Evolutionary conservation across 1,140 invertebrate genomes (phyloP).

Genomic region (Polyergus mexicanus): DNA sequence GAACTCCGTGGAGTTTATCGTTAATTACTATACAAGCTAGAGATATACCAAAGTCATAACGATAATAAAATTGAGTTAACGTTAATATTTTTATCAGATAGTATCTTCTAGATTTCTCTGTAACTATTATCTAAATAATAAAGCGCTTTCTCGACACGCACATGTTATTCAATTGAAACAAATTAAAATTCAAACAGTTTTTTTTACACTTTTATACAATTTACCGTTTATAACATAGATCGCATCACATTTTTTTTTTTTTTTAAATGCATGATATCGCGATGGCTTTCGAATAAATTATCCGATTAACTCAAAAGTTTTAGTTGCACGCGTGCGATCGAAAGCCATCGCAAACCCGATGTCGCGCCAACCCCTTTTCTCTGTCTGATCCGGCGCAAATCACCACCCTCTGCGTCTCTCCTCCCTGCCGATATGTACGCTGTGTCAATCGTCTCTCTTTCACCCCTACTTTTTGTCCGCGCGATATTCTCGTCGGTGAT

Average conservation of each 20-base stretch:
- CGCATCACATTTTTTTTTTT: neutral
- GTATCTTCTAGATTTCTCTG: neutral
- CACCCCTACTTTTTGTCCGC: conserved; percentile 58
- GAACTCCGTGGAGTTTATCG: neutral
- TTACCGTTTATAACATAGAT: neutral
- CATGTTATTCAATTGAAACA: neutral
- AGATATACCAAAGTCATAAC: neutral
- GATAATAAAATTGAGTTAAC: conserved; percentile 18
- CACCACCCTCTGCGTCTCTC: conserved; percentile 18
- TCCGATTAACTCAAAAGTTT: neutral
- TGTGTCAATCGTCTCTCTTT: conserved; percentile 63
- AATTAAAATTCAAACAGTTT: neutral
- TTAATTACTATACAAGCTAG: neutral
- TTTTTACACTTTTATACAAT: neutral
- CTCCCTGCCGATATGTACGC: conserved; percentile 12
- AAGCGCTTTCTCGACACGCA: neutral
- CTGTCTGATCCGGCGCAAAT: conserved; percentile 54
- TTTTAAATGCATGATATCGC: neutral
- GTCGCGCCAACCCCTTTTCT: conserved; percentile 64
- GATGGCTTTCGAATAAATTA: neutral
- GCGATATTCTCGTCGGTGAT: conserved; percentile 42
- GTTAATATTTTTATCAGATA: neutral
- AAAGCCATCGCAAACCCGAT: conserved; percentile 35
- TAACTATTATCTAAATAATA: neutral
- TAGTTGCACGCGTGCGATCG: conserved; percentile 17